Conservation (phyloP, 53 echinoderm and acorn worm species). For the Echinarachnius parma region DNA sequence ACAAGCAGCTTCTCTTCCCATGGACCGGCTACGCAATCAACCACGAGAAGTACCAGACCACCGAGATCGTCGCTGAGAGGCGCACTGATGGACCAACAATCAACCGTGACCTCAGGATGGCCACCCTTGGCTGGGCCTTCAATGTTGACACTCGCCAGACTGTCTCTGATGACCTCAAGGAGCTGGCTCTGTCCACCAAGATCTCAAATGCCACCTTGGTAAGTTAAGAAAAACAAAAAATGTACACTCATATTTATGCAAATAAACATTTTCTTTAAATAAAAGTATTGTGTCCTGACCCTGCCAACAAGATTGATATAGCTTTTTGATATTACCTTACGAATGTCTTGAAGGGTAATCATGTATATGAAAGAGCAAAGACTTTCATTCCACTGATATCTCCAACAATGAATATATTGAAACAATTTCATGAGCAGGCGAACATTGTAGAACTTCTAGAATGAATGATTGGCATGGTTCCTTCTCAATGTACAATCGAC, state of each 20-base stretch:
- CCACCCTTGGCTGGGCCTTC: constrained; percentile 67
- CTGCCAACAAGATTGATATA: too few relatives aligned
- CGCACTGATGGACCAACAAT: neutral
- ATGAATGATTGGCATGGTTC: neutral
- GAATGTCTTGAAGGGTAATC: too few relatives aligned
- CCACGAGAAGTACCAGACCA: constrained; percentile 72
- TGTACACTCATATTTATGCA: too few relatives aligned
- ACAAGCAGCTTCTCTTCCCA: constrained; percentile 79
- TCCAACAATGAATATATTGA: too few relatives aligned
- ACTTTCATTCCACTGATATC: too few relatives aligned
- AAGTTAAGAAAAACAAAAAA: too few relatives aligned
- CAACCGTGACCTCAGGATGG: constrained; percentile 44
- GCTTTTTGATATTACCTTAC: too few relatives aligned
- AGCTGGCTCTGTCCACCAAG: constrained; percentile 50
- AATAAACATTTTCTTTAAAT: too few relatives aligned
- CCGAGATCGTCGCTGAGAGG: constrained; percentile 31
- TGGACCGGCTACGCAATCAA: constrained; percentile 68
- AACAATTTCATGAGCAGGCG: too few relatives aligned
- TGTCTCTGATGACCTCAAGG: constrained; percentile 15
- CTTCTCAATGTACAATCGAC: neutral
- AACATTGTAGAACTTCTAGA: too few relatives aligned
- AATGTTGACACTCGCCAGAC: constrained; percentile 55
- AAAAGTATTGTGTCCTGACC: too few relatives aligned
- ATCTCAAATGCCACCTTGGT: constrained; percentile 71
- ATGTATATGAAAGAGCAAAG: too few relatives aligned